Evolutionary conservation across 1,140 invertebrate species (phyloP).

Genomic region (Bombus vancouverensis): DNA sequence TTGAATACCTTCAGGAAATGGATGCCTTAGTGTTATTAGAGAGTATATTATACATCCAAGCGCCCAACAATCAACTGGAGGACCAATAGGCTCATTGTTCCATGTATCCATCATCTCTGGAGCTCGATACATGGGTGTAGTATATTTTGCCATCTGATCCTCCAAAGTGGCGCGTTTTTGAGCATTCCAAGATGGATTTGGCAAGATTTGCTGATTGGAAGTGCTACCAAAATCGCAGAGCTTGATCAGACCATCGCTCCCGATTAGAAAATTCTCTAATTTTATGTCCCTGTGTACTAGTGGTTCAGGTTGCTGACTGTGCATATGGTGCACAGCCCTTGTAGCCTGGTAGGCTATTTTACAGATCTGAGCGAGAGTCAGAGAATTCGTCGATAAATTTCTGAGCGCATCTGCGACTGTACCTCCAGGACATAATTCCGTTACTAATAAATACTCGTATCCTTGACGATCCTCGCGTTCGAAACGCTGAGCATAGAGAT

Average conservation of each 20-base stretch:
- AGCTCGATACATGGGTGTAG: constrained; percentile 94
- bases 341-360: constrained; percentile 96
- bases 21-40: constrained; percentile 96
- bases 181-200: constrained; percentile 95
- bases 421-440: constrained; percentile 89
- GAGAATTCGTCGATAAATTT: constrained; percentile 84
- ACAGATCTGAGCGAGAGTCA: constrained; percentile 90
- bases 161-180: constrained; percentile 95
- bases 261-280: constrained; percentile 90
- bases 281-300: constrained; percentile 97
- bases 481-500: constrained; percentile 88
- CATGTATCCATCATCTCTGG: constrained; percentile 99
- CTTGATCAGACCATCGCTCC: constrained; percentile 92
- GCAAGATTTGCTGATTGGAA: constrained; percentile 91
- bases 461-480: constrained; percentile 84
- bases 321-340: constrained; percentile 95
- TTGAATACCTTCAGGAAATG: constrained; percentile 94
- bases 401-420: constrained; percentile 92
- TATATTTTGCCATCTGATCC: constrained; percentile 91
- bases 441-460: constrained; percentile 88
- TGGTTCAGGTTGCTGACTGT: constrained; percentile 91
- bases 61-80: constrained; percentile 97
- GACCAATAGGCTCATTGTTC: constrained; percentile 96
- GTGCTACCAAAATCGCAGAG: constrained; percentile 99
- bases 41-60: constrained; percentile 97